Evolutionary conservation across 2,797 vertebrate genomes (phyloP), one percentile per base, ranked within the genome.

Genomic region (Buphagus erythrorhynchus): DNA sequence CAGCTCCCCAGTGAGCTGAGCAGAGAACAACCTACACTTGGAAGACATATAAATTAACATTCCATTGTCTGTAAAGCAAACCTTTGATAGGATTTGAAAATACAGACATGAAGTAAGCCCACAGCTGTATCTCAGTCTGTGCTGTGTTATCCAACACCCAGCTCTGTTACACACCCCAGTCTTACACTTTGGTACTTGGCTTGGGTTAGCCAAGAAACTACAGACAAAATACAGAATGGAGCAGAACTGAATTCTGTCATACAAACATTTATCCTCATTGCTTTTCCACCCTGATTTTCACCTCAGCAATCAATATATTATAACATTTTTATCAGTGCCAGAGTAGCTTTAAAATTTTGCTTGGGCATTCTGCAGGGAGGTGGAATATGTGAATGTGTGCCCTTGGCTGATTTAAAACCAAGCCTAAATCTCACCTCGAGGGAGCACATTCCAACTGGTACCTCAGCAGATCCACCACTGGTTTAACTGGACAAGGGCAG

Each of bases 91-190:
- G 13, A 42, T 76, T 25, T 65, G 16, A 2, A 5, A 33, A 40
- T 2, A 17, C 0, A 36, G 45, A 33, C 10, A 8, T 16, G 49
- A 33, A 16, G 5, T 19, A 38, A 48, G 26, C 28, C 20, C 33
- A 28, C 9, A 18, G 11, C 49, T 14, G 3, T 5, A 36, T 20
- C 17, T 68, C 51, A 21, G 10, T 7, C 38, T 46, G 24, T 2
- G 35, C 2, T 25, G 6, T 29, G 5, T 5, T 18, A 24, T 0
- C 11, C 19, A 74, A 9, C 1, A 3, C 4, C 24, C 40, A 78
- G 33, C 22, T 69, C 10, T 68, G 22, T 1, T 11, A 7, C 11
- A 8, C 1, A 3, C 25, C 21, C 62, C 54, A 45, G 13, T 17
- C 38, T 35, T 2, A 10, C 2, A 22, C 29, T 55, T 42, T 1